phyloP scores from a whole-genome alignment of 2,113 vertebrate species.

The Nothocercus julius region DNA sequence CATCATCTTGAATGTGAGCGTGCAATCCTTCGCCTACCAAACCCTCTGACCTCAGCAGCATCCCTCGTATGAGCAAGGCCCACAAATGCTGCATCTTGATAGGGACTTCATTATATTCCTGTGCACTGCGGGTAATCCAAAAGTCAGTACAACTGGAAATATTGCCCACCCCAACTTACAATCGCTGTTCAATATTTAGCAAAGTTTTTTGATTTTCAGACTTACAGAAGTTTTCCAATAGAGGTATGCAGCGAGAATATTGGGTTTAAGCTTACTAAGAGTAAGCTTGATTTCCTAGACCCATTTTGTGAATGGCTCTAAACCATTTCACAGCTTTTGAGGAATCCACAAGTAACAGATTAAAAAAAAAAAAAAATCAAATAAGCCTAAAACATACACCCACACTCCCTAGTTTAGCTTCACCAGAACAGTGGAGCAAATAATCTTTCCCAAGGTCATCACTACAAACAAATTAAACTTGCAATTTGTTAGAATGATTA shows the following conservation, averaged over 20 bases:
- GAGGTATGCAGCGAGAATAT: not conserved
- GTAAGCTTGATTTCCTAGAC: not conserved
- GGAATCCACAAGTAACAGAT: not conserved
- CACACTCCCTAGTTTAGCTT: not conserved
- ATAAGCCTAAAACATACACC: not conserved
- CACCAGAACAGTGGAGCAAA: not conserved
- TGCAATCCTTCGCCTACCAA: not conserved
- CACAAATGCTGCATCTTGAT: not conserved
- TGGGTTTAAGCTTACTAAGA: not conserved
- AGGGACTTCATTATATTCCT: not conserved
- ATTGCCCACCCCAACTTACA: not conserved
- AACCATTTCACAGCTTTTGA: not conserved
- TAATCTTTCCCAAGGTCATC: not conserved
- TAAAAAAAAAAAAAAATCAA: not conserved
- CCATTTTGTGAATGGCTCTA: not conserved
- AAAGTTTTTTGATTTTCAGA: not conserved
- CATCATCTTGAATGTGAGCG: not conserved
- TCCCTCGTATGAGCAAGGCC: not conserved
- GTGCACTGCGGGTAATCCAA: not conserved
- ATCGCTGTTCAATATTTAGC: not conserved
- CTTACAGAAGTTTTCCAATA: not conserved
- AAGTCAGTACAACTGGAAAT: not conserved
- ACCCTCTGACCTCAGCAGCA: not conserved
- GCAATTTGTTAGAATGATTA: not conserved
- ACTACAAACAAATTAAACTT: not conserved